Base-by-base conservation (phyloP, 2,797 vertebrate genomes). In the Hephaestus fuliginosus region DNA sequence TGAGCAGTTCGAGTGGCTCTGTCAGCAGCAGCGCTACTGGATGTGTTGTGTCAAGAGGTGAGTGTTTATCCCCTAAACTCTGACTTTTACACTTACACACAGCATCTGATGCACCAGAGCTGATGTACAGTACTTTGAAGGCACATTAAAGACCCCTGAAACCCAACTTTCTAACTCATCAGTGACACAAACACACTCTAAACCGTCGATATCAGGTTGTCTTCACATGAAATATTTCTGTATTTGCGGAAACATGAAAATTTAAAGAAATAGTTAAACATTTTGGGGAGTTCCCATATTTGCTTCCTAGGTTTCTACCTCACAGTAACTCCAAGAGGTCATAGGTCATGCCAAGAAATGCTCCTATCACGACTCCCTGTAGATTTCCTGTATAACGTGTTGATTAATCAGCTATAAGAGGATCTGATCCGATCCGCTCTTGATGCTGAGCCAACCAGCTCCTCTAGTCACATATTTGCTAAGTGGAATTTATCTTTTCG, bases 1-100 rank as follows among this genome's bases (percentile, higher is more conserved):
- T 0, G 92, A 94, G 66, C 95, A 96, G 94, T 95, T 94, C 5
- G 95, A 96, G 90, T 94, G 93, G 94, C 89, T 96, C 8, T 96
- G 95, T 70, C 91, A 95, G 80, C 95, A 96, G 33, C 96, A 96
- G 84, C 90, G 93, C 10, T 84, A 87, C 89, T 96, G 95, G 96
- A 94, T 95, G 87, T 82, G 78, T 17, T 93, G 91, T 20, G 92
- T 96, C 33, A 95, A 93, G 70, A 95, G 94, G 95, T 95, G 53
- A 2, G 76, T 1, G 0, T n/a, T 41, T 64, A 46, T 15, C 58
- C 48, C 15, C 39, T 36, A 14, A 56, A 48, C 39, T 39, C 7
- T 17, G 15, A 30, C 51, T 28, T 36, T 25, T 4, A 64, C 39
- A 36, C 3, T 13, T 25, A 22, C 53, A 65, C 70, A 58, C 25